Base-by-base conservation (phyloP, 2,113 vertebrate species). In the Machaerirhynchus nigripectus region DNA sequence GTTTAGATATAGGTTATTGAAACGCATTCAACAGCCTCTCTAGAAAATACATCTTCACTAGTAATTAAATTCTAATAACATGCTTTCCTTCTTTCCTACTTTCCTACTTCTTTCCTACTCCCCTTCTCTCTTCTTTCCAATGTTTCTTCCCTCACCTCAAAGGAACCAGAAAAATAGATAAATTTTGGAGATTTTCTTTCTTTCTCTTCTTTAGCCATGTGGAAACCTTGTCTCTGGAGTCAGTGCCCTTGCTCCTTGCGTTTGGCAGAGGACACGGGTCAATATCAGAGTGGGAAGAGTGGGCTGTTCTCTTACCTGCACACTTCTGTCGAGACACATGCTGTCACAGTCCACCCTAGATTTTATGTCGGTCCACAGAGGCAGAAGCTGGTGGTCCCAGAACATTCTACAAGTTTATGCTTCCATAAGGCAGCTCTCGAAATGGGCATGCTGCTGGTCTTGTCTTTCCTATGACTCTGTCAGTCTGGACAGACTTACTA, bases 321-420 rank as follows among this genome's bases (percentile, higher is more conserved):
- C 33, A 22, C 1, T 56, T 77, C 44, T 69, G 17, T 31, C 11
- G 8, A n/a, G 42, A 21, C 27, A 63, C 4, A 1, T 1, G 0
- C 4, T 44, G 31, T 55, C 33, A 63, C 5, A 15, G 17, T 46
- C 57, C 76, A 33, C 8, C 15, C 59, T 65, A 46, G 59, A 56
- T 27, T 87, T 87, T 26, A 7, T 31, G 31, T 42, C 35, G n/a
- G 15, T 81, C 55, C 30, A 33, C 33, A 68, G 2, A 59, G n/a
- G 23, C 40, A 47, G 11, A 69, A 46, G 26, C 11, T 47, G 13
- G 7, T 55, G 26, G 7, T 68, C 7, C 15, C 64, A 67, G 24
- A 68, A 9, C 22, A 87, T 37, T 55, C 5, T 35, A 31, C 20
- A 13, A 10, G 10, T 30, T 53, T 31, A 10, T 60, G 12, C 11